phyloP scores from a whole-genome alignment of 2,888 invertebrate genomes.

The Parasteatoda lunata region DNA sequence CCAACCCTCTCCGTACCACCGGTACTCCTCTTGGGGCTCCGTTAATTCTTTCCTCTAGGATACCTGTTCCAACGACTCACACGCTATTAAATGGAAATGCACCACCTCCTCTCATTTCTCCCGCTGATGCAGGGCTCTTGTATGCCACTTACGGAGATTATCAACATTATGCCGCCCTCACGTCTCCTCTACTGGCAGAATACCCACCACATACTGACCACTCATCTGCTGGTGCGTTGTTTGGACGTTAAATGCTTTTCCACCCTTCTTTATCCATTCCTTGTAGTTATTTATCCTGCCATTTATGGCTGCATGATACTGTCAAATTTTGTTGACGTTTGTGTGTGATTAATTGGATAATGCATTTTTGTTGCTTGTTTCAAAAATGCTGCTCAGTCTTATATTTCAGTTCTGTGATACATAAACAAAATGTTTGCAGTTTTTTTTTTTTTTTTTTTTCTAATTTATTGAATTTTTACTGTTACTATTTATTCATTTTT shows the following conservation, averaged over 20 bases:
- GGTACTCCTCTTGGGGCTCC: constrained; percentile 90
- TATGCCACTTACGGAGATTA: constrained; percentile 88
- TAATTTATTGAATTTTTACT: constrained; percentile 59
- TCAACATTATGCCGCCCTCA: constrained; percentile 90
- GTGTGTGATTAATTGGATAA: constrained; percentile 7
- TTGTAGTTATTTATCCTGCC: constrained; percentile 36
- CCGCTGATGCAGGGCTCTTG: constrained; percentile 86
- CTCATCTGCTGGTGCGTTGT: constrained; percentile 94
- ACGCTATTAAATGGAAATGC: constrained; percentile 78
- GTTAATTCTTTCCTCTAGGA: constrained; percentile 91
- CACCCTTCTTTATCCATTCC: constrained; percentile 34
- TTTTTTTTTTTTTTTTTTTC: constrained; percentile 31
- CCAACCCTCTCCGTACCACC: constrained; percentile 74
- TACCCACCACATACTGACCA: constrained; percentile 77
- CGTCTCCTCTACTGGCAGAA: constrained; percentile 79
- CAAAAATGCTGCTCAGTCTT: constrained; percentile 45
- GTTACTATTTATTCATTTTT: constrained; percentile 61
- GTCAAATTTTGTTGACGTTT: constrained; percentile 34
- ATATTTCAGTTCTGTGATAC: constrained; percentile 64
- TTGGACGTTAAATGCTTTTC: constrained; percentile 81
- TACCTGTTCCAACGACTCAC: constrained; percentile 87
- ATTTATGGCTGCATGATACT: constrained; percentile 36
- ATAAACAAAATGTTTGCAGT: constrained; percentile 24
- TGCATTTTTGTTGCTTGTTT: constrained; percentile 18
- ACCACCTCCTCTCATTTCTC: constrained; percentile 79